A percentile compares a stretch with the other conserved stretches of the same genome.
phyloP scores from a whole-genome alignment of 2,888 invertebrate species.

The Stegophylla sp. region DNA sequence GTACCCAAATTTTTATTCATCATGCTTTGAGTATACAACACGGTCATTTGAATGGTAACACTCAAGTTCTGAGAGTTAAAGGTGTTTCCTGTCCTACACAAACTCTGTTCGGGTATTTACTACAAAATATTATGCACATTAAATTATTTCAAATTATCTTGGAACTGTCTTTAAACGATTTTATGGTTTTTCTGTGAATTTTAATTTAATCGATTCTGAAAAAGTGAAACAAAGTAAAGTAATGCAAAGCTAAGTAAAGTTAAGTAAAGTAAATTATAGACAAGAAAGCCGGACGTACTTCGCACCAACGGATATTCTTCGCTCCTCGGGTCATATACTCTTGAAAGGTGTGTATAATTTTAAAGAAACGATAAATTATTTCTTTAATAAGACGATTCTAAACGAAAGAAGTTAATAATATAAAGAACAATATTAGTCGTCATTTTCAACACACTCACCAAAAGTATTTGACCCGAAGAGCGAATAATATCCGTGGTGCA shows the following conservation, averaged over 20 bases:
- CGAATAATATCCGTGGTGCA: no score
- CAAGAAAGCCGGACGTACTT: no score
- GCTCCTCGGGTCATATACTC: no score
- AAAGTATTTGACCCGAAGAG: no score
- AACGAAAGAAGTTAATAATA: no score
- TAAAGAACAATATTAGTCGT: neutral
- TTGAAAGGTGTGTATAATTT: no score
- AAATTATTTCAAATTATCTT: neutral
- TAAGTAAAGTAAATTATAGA: neutral
- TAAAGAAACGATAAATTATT: no score
- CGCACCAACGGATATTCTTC: no score
- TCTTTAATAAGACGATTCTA: no score
- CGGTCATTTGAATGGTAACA: constrained; percentile 7
- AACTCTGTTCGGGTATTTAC: neutral
- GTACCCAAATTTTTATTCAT: constrained; percentile 24
- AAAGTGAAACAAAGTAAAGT: no score
- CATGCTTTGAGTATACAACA: neutral
- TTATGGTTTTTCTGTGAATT: neutral
- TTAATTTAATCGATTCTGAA: no score
- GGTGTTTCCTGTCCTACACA: neutral
- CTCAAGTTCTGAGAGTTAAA: constrained; percentile 1
- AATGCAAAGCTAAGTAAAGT: no score
- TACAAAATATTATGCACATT: neutral
- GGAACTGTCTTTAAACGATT: neutral
- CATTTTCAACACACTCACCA: neutral